Base-by-base conservation (phyloP, 1,140 invertebrate genomes). In the Brachionus paranguensis region DNA sequence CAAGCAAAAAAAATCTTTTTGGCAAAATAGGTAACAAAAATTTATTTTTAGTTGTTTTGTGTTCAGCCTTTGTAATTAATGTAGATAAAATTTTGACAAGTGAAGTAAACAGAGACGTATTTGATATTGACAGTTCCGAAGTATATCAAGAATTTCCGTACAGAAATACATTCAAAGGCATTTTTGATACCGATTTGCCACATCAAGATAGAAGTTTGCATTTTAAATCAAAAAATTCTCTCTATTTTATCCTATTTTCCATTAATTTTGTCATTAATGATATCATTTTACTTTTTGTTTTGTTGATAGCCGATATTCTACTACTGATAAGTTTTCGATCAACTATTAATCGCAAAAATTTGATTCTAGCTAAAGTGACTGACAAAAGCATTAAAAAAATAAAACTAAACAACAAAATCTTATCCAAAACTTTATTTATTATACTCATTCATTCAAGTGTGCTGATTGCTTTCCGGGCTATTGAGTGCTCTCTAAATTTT, bases 241-340 rank as follows among this genome's bases (percentile, higher is more conserved):
- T 68, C 5, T 68, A 68, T 33, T 68, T 68, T 68, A 8, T 7
- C 11, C 1, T 68, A 29, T 68, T 68, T 68, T 41, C 12, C 1
- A n/a, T 68, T n/a, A 68, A 68, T 29, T 68, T 68, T 68, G n/a
- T 68, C n/a, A 33, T 68, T 20, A 68, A 68, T 41, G 65, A 68
- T 68, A n/a, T 68, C 1, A 11, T 68, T 6, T 20, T 68, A 7
- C 33, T 68, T 37, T 7, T 68, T 14, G 33, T 29, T n/a, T 17
- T 68, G 12, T 5, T 68, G 4, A 7, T 41, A 41, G 27, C 65
- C 3, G 65, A 68, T 41, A 14, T 68, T 29, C 1, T 68, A 4
- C 33, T 68, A n/a, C 14, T 68, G 2, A 37, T 33, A 0, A 33
- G 8, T 1, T 14, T 68, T 12, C 17, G 65, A 33, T 68, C 65